These are phyloP conservation scores for Macrosoma leucophasiata DNA, from an alignment of 2,888 invertebrate genomes.

Conservation along the genomic window DNA sequence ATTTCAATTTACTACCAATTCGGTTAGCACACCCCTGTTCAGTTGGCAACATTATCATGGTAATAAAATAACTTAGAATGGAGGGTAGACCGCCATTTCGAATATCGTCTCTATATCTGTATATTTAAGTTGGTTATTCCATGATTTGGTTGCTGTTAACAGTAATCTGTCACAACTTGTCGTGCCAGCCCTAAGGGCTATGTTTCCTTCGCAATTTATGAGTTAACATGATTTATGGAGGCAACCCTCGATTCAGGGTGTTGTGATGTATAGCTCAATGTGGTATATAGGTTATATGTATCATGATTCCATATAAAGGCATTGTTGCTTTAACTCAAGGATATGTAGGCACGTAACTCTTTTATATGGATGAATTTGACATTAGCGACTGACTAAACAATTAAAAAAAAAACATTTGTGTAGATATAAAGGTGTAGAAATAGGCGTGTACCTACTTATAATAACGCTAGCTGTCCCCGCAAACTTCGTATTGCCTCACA, in stretches of 20 bases:
- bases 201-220: conserved; percentile 64
- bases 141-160: conserved; percentile 12
- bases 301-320: conserved; percentile 9
- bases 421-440: too few species aligned
- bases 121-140: conserved; percentile 24
- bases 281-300: conserved; percentile 15
- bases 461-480: too few species aligned
- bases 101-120: conserved; percentile 13
- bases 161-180: conserved; percentile 35
- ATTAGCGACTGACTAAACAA: too few species aligned
- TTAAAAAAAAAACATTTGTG: too few species aligned
- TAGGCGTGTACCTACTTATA: too few species aligned
- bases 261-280: conserved; percentile 24
- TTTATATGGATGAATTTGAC: too few species aligned
- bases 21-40: conserved; percentile 54
- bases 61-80: conserved; percentile 46
- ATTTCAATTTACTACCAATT: conserved; percentile 65
- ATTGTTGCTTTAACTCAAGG: too few species aligned
- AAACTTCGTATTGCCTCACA: too few species aligned
- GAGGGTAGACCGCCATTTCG: conserved; percentile 10
- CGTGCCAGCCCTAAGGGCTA: conserved; percentile 44
- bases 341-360: too few species aligned
- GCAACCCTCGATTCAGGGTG: conserved; percentile 37
- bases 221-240: conserved; percentile 69
- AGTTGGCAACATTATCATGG: conserved; percentile 56